A percentile compares a stretch with the other conserved stretches of the same genome.
phyloP scores from a whole-genome alignment of 2,888 invertebrate species.

The Oasisia sp. region DNA sequence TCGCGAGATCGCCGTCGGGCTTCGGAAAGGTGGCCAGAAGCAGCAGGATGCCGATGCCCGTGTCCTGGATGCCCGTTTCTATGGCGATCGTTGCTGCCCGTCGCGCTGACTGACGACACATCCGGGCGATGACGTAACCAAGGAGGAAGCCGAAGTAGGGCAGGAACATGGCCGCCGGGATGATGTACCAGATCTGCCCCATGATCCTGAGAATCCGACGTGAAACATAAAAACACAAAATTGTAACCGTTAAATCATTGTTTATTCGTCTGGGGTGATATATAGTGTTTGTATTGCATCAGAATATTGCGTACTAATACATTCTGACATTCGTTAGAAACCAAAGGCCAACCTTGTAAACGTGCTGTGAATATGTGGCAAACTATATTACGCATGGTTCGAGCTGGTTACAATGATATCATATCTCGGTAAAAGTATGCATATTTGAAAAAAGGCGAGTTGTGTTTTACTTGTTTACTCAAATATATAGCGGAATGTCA shows the following conservation, averaged over 20 bases:
- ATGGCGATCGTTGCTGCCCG: slow-evolving; percentile 46
- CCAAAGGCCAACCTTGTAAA: too few relatives aligned
- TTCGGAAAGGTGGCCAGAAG: slow-evolving; percentile 8
- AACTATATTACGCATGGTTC: too few relatives aligned
- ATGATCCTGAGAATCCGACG: slow-evolving; percentile 30
- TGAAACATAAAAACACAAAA: neutral
- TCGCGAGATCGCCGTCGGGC: slow-evolving; percentile 20
- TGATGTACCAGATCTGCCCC: slow-evolving; percentile 57
- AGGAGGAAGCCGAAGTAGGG: slow-evolving; percentile 68
- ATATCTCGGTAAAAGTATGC: too few relatives aligned
- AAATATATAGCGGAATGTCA: too few relatives aligned
- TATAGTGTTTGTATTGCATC: too few relatives aligned
- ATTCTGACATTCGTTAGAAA: too few relatives aligned
- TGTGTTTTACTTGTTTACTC: too few relatives aligned
- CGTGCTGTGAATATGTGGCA: too few relatives aligned
- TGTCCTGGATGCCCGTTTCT: slow-evolving; percentile 31
- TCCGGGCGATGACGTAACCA: slow-evolving; percentile 54
- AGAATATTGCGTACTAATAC: too few relatives aligned
- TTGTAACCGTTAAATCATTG: neutral
- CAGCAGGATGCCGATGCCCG: neutral
- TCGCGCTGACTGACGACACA: slow-evolving; percentile 62
- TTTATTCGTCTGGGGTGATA: too few relatives aligned
- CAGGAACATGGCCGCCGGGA: slow-evolving; percentile 64
- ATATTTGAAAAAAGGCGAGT: too few relatives aligned
- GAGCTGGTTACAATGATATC: too few relatives aligned